These are phyloP conservation scores for Malacosoma neustria DNA, from an alignment of 2,888 invertebrate genomes.

Conservation along the genomic window DNA sequence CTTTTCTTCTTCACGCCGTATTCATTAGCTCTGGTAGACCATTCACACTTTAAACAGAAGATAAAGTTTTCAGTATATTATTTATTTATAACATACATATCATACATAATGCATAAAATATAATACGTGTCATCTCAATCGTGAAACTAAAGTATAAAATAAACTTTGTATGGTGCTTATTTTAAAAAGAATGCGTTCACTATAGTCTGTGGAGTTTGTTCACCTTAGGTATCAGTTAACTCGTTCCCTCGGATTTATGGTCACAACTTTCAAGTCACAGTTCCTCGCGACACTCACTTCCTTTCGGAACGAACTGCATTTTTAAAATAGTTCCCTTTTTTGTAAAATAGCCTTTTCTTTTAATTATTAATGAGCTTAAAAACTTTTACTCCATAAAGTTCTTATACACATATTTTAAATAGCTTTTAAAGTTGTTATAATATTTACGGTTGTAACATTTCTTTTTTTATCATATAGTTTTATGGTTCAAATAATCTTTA, in stretches of 20 bases:
- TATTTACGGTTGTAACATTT: too few relatives aligned
- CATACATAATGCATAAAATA: too few relatives aligned
- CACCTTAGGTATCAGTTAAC: conserved; percentile 53
- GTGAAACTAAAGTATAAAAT: too few relatives aligned
- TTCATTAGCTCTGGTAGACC: too few relatives aligned
- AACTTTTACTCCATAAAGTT: neutral
- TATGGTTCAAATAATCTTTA: too few relatives aligned
- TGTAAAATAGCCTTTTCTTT: conserved; percentile 2
- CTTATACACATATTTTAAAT: neutral
- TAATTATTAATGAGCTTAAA: neutral
- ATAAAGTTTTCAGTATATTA: too few relatives aligned
- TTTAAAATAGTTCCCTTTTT: conserved; percentile 17
- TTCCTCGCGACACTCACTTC: conserved; percentile 49
- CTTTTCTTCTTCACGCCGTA: too few relatives aligned
- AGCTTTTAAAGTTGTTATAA: too few relatives aligned
- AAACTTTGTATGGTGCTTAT: neutral
- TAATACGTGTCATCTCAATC: too few relatives aligned
- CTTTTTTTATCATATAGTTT: too few relatives aligned
- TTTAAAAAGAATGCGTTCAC: neutral
- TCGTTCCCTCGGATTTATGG: conserved; percentile 55
- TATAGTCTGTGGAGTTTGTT: conserved; percentile 44
- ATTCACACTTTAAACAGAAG: too few relatives aligned
- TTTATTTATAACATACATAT: too few relatives aligned
- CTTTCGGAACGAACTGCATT: conserved; percentile 40
- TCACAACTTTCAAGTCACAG: conserved; percentile 44